Percentiles rank a stretch among this genome's conserved stretches.
Conservation (phyloP, 1,140 invertebrate species). For the Hyles euphorbiae region DNA sequence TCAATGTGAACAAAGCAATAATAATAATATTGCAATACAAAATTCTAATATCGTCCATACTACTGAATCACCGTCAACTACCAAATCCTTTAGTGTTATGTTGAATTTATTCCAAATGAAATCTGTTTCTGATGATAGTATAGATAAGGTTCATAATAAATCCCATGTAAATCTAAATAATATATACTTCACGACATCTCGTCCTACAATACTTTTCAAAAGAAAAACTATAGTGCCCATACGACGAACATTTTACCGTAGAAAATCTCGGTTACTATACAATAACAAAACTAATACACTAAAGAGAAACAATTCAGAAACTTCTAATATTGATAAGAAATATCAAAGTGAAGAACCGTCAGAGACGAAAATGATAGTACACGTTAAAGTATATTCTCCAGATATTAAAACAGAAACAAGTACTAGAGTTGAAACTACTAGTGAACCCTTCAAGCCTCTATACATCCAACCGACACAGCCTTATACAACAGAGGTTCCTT, state of each 20-base stretch:
- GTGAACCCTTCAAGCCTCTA: conserved; percentile 3
- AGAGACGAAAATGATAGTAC: conserved; percentile 38
- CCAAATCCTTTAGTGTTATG: conserved; percentile 46
- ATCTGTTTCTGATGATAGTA: conserved; percentile 13
- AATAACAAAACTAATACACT: conserved; percentile 1
- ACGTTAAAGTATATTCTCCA: conserved; percentile 39
- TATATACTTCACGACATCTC: conserved; percentile 53
- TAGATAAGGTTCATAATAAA: conserved; percentile 10
- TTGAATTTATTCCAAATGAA: conserved; percentile 41
- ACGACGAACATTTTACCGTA: conserved; percentile 18
- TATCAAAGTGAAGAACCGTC: background rate
- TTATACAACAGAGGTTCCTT: conserved; percentile 20
- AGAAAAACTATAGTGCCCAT: conserved; percentile 39
- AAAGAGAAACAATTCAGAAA: conserved; percentile 6
- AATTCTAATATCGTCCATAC: conserved; percentile 11
- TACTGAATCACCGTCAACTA: conserved; percentile 17
- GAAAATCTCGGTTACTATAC: background rate
- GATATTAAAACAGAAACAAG: conserved; percentile 21
- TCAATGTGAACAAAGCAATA: too few species aligned
- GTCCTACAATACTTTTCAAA: conserved; percentile 48
- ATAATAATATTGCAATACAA: too few species aligned
- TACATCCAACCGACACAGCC: conserved; percentile 12
- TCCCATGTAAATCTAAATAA: conserved; percentile 23
- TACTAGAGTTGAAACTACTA: conserved; percentile 7
- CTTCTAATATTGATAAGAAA: conserved; percentile 2